Base-by-base conservation (phyloP, 2,888 invertebrate genomes). In the Philhelius pedissequus region DNA sequence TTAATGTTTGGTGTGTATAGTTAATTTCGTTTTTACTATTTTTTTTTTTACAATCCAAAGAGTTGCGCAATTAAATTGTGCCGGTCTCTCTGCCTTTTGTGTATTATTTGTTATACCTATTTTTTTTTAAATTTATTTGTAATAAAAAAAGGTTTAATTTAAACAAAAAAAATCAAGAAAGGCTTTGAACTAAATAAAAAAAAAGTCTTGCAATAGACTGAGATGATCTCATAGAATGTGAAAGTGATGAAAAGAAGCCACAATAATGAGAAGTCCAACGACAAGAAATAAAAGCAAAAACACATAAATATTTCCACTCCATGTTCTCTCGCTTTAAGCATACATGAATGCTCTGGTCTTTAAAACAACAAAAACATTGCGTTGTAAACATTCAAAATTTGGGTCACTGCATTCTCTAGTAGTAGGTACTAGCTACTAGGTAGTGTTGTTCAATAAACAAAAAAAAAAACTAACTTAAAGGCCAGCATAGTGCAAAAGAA, bases 1-100 rank as follows among this genome's bases (percentile, higher is more conserved):
- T 77, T 50, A 48, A 48, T 60, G 50, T 66, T 60, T 66, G 73
- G 71, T 83, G 69, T 83, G 64, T 68, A 83, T 74, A 58, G 69
- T 45, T 40, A 32, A 48, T 58, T 52, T 30, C 32, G 43, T 35
- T 66, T 69, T 68, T 38, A 54, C 35, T 68, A 60, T 27, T n/a
- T 45, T 50, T 27, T 45, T 60, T 11, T 50, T 20, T 64, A 69
- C 20, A 9, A 58, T 71, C 32, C 48, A 64, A 64, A 64, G 64
- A 58, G 50, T 30, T 32, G 68, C 52, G 62, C 77, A 80, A 80
- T 80, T 48, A 13, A 81, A 75, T 75, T 75, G 75, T 70, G 64
- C 38, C 56, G 38, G 25, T 50, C 45, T 74, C 62, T 70, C 70
- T 75, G 70, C 48, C 64, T 64, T 64, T 48, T 48, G 32, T 80